These are phyloP conservation scores for Oophaga sylvatica DNA, from an alignment of 2,797 vertebrate species.

Conservation along the genomic window DNA sequence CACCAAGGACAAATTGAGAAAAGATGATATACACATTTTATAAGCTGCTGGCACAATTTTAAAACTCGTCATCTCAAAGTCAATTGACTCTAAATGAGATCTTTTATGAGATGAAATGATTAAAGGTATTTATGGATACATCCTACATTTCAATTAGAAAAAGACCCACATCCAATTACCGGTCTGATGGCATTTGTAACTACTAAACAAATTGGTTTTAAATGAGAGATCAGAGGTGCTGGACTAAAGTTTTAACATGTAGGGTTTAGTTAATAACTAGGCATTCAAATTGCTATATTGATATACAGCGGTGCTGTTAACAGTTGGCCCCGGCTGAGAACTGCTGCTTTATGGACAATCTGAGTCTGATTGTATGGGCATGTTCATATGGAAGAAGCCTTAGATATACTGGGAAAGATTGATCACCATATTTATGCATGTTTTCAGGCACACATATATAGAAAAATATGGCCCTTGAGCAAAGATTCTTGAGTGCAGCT, in stretches of 20 bases:
- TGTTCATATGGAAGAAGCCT: too few relatives aligned
- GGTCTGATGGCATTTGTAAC: not conserved
- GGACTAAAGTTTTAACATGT: not conserved
- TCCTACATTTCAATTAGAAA: not conserved
- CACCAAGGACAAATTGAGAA: conserved; percentile 5
- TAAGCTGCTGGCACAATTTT: not conserved
- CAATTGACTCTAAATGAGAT: not conserved
- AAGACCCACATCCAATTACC: not conserved
- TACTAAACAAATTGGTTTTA: not conserved
- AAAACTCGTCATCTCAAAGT: not conserved
- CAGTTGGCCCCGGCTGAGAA: not conserved
- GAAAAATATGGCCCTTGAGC: too few relatives aligned
- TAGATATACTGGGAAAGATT: too few relatives aligned
- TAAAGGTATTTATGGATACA: not conserved
- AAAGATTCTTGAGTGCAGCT: too few relatives aligned
- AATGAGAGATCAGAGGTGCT: not conserved
- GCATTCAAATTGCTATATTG: not conserved
- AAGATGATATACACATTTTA: not conserved
- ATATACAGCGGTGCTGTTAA: not conserved
- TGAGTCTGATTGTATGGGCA: too few relatives aligned
- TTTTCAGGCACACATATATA: too few relatives aligned
- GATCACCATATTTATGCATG: too few relatives aligned
- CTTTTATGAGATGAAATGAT: not conserved
- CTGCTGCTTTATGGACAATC: not conserved
- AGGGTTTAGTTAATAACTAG: not conserved